Evolutionary conservation across 2,888 invertebrate genomes (phyloP).

Genomic region (Pristionchus exspectatus): DNA sequence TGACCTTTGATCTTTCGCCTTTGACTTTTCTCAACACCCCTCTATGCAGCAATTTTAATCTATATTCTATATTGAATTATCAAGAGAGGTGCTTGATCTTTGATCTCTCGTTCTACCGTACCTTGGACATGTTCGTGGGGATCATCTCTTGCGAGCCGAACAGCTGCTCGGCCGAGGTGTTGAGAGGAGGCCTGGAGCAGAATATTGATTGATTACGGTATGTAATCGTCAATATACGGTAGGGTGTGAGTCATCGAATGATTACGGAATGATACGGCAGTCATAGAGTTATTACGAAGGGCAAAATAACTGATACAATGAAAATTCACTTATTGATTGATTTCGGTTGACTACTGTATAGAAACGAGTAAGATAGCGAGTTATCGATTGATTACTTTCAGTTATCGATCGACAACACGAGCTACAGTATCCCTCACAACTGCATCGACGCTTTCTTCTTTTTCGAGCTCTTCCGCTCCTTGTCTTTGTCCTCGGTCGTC

Average conservation of each 20-base stretch:
- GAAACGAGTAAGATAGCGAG: too few species aligned
- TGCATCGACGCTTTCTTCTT: neutral
- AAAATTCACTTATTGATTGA: too few species aligned
- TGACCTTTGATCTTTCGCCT: too few species aligned
- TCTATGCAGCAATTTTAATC: too few species aligned
- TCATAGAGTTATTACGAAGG: too few species aligned
- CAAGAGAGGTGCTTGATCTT: too few species aligned
- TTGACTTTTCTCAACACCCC: too few species aligned
- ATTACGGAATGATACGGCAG: neutral
- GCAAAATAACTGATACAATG: neutral
- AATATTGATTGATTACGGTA: neutral
- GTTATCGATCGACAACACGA: neutral
- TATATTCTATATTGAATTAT: too few species aligned
- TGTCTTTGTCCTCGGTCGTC: constrained; percentile 6
- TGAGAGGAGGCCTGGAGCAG: neutral
- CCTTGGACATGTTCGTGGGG: neutral
- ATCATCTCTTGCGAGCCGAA: constrained; percentile 13
- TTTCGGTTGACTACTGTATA: too few species aligned
- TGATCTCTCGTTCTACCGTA: neutral
- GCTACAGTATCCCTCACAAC: neutral
- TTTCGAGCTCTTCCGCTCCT: neutral
- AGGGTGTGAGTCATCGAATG: neutral
- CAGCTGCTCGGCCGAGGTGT: neutral
- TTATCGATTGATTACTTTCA: neutral
- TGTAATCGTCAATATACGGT: neutral